Evolutionary conservation across 1,140 invertebrate genomes (phyloP).

Genomic region (Holcopasites calliopsidis): DNA sequence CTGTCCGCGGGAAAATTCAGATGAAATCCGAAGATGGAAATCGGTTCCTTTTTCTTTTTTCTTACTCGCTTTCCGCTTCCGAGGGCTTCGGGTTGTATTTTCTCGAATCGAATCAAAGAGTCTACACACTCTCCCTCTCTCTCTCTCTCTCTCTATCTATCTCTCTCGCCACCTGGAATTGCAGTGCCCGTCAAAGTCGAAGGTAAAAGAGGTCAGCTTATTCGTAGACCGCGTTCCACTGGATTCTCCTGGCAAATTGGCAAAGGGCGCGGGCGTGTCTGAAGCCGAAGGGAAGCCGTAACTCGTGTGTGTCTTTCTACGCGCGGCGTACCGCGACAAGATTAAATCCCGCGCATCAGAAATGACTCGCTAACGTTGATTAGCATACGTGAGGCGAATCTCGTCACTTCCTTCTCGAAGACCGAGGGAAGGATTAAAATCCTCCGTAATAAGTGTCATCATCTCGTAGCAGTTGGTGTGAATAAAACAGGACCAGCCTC

Average conservation of each 20-base stretch:
- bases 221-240: background rate
- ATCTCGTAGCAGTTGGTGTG: background rate
- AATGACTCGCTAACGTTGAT: slow-evolving; percentile 10
- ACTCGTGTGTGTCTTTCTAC: background rate
- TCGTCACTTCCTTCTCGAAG: slow-evolving; percentile 12
- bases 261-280: background rate
- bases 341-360: slow-evolving; percentile 16
- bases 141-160: too few relatives aligned
- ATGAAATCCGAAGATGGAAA: too few relatives aligned
- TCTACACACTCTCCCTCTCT: too few relatives aligned
- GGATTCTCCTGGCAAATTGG: slow-evolving; percentile 30
- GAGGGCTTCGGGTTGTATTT: too few relatives aligned
- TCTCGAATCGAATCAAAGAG: too few relatives aligned
- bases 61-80: too few relatives aligned
- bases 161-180: too few relatives aligned
- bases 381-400: slow-evolving; percentile 26
- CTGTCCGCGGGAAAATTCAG: background rate
- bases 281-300: background rate
- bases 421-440: too few relatives aligned
- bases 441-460: background rate
- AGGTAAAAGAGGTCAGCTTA: background rate
- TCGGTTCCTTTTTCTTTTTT: too few relatives aligned
- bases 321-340: background rate
- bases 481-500: slow-evolving; percentile 8
- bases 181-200: background rate